phyloP scores from a whole-genome alignment of 2,888 invertebrate species.

The Imbricaverruca yamaguchii region DNA sequence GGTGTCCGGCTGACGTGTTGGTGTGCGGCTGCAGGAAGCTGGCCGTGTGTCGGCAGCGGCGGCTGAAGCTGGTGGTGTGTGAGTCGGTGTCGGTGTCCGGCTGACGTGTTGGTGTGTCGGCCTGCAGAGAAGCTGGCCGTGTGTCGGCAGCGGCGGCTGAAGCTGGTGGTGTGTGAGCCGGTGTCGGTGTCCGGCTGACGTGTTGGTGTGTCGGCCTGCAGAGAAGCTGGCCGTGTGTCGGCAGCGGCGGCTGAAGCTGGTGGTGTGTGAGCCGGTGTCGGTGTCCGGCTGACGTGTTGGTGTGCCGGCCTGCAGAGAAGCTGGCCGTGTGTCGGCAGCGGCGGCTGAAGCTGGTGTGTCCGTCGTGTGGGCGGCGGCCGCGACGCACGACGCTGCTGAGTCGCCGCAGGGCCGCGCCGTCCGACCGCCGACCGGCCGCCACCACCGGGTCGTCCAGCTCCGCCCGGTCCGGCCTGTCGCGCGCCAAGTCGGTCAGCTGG shows the following conservation, averaged over 20 bases:
- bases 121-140: neutral
- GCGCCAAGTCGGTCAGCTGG: constrained; percentile 15
- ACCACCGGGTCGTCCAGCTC: neutral
- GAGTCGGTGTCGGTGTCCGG: neutral
- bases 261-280: too few relatives aligned
- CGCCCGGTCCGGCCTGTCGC: neutral
- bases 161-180: too few relatives aligned
- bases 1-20: neutral
- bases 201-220: too few relatives aligned
- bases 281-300: neutral
- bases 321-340: neutral
- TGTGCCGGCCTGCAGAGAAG: neutral
- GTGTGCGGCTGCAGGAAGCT: neutral
- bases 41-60: neutral
- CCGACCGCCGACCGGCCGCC: neutral
- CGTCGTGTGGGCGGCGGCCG: neutral
- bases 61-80: neutral
- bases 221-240: too few relatives aligned
- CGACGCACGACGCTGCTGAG: neutral
- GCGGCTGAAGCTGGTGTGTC: neutral
- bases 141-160: neutral
- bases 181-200: neutral
- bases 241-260: neutral
- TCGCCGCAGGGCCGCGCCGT: neutral
- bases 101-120: neutral